Base-by-base conservation (phyloP, 2,888 invertebrate genomes). In the Ophion slaviceki region DNA sequence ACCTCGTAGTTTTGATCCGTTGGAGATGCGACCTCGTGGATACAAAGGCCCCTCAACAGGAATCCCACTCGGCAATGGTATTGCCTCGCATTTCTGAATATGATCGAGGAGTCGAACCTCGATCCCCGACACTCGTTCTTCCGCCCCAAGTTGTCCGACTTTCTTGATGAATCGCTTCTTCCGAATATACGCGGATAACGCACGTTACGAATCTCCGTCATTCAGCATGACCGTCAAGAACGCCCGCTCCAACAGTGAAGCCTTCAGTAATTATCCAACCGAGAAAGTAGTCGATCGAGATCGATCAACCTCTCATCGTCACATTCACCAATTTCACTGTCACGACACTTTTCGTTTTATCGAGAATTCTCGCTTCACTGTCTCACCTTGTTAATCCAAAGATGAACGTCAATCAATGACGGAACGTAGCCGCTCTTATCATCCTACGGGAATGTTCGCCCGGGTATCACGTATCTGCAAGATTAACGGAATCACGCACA, bases 41-140 rank as follows among this genome's bases (percentile, higher is more conserved):
- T 59, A 66, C 32, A 75, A 75, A 82, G 59, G 53, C 74, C 76
- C 79, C 77, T 87, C 86, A 82, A 81, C 79, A 84, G 85, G 77
- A 82, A 83, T 87, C 87, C 88, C 83, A 84, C 84, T 82, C 81
- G 70, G 64, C 71, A 20, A 64, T 72, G 88, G 79, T 83, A 85
- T 85, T 86, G 84, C 84, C 84, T 86, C 87, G 87, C 89, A 89
- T 89, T 84, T 85, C 87, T 80, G 86, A 84, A 80, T 79, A 78
- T 80, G 87, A 88, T 89, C 88, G 87, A 89, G 88, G 86, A 80
- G 82, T 84, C 76, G 70, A 80, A 78, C 79, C 86, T 82, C 82
- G 82, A 86, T 86, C 86, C 82, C 83, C 78, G 86, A 86, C 82
- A 82, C 80, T 85, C 76, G 32, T 4, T 32, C 32, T 32, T 32